Evolutionary conservation across 2,888 invertebrate genomes (phyloP).

Genomic region (Coremacera marginata): DNA sequence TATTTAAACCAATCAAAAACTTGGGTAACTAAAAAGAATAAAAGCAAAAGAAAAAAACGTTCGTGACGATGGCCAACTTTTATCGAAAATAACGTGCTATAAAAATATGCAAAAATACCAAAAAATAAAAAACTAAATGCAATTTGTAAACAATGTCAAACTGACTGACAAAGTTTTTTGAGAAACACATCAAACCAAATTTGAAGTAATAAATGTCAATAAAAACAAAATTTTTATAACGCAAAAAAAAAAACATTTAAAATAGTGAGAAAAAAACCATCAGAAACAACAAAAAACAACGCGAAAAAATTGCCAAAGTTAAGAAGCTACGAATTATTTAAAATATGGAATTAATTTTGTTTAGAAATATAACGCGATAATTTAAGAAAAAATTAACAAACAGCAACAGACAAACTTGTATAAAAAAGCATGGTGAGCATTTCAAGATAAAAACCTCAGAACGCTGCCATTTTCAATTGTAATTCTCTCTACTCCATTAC

Average conservation of each 20-base stretch:
- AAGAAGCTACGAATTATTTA: background rate
- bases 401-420: background rate
- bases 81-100: background rate
- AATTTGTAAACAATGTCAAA: background rate
- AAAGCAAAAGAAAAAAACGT: background rate
- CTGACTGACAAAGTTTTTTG: background rate
- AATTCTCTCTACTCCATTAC: constrained; percentile 21
- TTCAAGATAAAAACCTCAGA: no score
- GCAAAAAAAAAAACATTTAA: background rate
- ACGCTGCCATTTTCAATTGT: background rate
- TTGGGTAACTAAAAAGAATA: background rate
- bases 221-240: background rate
- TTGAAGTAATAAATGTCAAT: background rate
- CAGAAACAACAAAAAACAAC: background rate
- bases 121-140: background rate
- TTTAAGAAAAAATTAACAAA: background rate
- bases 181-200: background rate
- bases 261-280: background rate
- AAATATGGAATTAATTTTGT: constrained; percentile 1
- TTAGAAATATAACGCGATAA: background rate
- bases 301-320: background rate
- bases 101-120: background rate
- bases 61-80: constrained; percentile 16
- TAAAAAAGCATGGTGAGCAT: background rate
- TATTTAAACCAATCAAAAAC: constrained; percentile 11